Percentiles rank a stretch among this genome's conserved stretches.
phyloP scores from a whole-genome alignment of 2,797 vertebrate species.

The Galaxias olidus region DNA sequence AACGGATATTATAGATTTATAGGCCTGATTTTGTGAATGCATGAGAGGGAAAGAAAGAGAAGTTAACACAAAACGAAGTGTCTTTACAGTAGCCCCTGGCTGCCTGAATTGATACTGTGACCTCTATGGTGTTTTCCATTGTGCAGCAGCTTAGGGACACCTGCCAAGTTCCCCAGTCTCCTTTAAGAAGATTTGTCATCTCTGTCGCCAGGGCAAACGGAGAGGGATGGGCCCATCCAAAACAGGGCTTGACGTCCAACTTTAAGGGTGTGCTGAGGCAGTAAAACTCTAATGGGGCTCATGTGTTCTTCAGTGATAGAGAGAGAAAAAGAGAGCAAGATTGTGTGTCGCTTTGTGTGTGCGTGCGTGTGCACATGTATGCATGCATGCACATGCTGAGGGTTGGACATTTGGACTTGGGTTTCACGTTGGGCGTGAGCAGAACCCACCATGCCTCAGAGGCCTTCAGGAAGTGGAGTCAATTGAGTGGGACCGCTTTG shows the following conservation, averaged over 20 bases:
- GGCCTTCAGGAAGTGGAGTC: constrained; percentile 60
- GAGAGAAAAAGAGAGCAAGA: not conserved
- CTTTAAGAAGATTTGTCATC: constrained; percentile 25
- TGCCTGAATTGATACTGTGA: no score
- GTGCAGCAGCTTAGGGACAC: not conserved
- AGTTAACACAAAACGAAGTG: no score
- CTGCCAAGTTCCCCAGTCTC: not conserved
- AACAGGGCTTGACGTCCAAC: constrained; percentile 43
- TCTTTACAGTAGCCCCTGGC: no score
- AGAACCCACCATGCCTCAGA: constrained; percentile 52
- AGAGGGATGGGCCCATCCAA: constrained; percentile 38
- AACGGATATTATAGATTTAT: no score
- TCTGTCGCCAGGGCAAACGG: constrained; percentile 13
- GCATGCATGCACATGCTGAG: constrained; percentile 52
- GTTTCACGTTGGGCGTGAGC: constrained; percentile 66
- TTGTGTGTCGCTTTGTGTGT: not conserved
- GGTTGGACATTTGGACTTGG: constrained; percentile 51
- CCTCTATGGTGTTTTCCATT: no score
- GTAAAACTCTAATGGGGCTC: constrained; percentile 70
- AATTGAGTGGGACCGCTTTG: constrained; percentile 57
- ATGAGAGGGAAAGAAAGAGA: no score
- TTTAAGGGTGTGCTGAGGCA: constrained; percentile 66
- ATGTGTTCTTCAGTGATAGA: constrained; percentile 56
- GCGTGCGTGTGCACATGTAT: not conserved
- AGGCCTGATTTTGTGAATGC: no score